phyloP scores from a whole-genome alignment of 2,113 vertebrate genomes.

The Dermatemys mawii region DNA sequence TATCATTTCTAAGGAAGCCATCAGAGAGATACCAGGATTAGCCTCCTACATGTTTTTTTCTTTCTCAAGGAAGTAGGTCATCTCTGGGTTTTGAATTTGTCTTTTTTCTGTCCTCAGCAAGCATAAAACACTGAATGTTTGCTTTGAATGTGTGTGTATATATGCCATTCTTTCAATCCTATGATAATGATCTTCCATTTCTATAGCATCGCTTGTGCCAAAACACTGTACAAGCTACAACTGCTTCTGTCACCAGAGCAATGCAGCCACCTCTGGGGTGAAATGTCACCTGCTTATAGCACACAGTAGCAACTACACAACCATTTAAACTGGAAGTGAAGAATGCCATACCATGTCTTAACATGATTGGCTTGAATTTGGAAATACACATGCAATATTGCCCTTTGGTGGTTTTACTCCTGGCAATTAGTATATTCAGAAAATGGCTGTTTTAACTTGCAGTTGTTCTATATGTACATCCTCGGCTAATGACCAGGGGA shows the following conservation, averaged over 20 bases:
- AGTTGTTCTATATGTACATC: rapidly evolving
- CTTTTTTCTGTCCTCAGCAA: not conserved
- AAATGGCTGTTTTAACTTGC: rapidly evolving
- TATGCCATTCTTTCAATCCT: not conserved
- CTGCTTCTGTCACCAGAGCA: not conserved
- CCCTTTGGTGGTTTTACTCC: not conserved
- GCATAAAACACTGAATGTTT: not conserved
- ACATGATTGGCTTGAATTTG: not conserved
- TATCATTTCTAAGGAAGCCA: constrained; percentile 41
- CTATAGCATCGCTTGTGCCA: not conserved
- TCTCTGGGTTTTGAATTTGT: not conserved
- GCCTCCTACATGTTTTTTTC: constrained; percentile 50
- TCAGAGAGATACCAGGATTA: constrained; percentile 23
- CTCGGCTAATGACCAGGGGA: not conserved
- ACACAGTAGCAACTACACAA: not conserved
- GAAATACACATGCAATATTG: rapidly evolving
- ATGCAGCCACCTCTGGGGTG: not conserved
- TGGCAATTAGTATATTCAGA: not conserved
- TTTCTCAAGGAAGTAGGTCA: constrained; percentile 22
- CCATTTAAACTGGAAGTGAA: not conserved
- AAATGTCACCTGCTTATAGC: not conserved
- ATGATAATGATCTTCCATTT: not conserved
- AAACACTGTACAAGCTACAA: rapidly evolving
- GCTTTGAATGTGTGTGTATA: not conserved
- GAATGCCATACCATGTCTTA: not conserved